Evolutionary conservation across 2,797 vertebrate species (phyloP), one percentile per base, ranked within the genome.

Genomic region (Lagorchestes hirsutus): DNA sequence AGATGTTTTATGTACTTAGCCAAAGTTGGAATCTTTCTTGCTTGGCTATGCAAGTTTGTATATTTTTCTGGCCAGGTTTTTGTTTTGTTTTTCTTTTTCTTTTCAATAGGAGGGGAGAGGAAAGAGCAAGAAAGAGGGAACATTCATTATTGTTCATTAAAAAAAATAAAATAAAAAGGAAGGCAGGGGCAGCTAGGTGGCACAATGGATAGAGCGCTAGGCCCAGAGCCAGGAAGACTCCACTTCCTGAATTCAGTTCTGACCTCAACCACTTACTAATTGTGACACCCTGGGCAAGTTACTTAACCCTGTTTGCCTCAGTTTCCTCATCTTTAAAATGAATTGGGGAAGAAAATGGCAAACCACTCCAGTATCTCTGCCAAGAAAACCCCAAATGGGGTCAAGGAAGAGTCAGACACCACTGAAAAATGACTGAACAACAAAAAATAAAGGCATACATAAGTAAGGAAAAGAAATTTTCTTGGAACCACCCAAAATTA

Each of bases 401-500:
- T 67, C 62, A n/a, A 57, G 5, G 1, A 67, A 67, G 34, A n/a
- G 4, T n/a, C 34, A 67, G 5, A 5, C 4, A 67, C 0, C 1
- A 67, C 34, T n/a, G 13, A n/a, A 67, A 67, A 67, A n/a, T n/a
- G 31, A n/a, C 4, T n/a, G 29, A 59, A 67, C 62, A 67, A 67
- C 31, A 67, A 74, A 40, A 74, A 74, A 74, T n/a, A 96, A 96
- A 96, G 58, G 22, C 55, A 54, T 34, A 93, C 22, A 59, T 92
- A 57, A 93, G 94, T 92, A 94, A 96, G 67, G 90, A 96, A 91
- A 97, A 95, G 90, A 34, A 54, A 14, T 22, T 50, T 56, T 92
- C 62, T 50, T 90, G 90, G 55, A 62, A 93, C 62, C 91, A 8
- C 18, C 28, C 90, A 31, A 59, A 74, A 87, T 34, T 55, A 92